Conservation (phyloP, 1,140 invertebrate genomes). For the Danaus melanippus region DNA sequence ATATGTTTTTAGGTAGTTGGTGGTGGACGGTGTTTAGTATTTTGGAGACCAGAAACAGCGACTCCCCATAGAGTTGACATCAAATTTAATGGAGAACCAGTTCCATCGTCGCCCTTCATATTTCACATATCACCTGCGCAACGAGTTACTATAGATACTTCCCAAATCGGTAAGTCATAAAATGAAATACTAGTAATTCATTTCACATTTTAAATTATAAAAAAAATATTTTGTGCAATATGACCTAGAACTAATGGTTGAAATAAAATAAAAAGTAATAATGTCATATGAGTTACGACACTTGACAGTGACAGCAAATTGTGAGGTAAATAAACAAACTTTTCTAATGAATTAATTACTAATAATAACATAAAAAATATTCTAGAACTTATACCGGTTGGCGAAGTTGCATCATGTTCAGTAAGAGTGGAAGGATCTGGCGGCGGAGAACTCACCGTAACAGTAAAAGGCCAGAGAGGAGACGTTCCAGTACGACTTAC, state of each 20-base stretch:
- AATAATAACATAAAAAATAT: slow-evolving; percentile 7
- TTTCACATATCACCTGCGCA: slow-evolving; percentile 62
- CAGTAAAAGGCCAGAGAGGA: slow-evolving; percentile 84
- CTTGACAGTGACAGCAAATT: slow-evolving; percentile 7
- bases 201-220: slow-evolving; percentile 1
- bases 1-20: slow-evolving; percentile 77
- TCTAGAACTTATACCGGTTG: slow-evolving; percentile 90
- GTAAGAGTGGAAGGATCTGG: slow-evolving; percentile 90
- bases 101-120: slow-evolving; percentile 90
- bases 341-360: too few relatives aligned
- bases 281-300: too few relatives aligned
- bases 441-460: slow-evolving; percentile 89
- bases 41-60: slow-evolving; percentile 93
- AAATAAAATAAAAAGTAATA: too few relatives aligned
- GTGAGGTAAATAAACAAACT: too few relatives aligned
- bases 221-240: too few relatives aligned
- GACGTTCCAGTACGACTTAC: slow-evolving; percentile 92
- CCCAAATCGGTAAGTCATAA: slow-evolving; percentile 50
- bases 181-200: too few relatives aligned
- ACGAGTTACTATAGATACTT: slow-evolving; percentile 59
- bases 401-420: slow-evolving; percentile 89
- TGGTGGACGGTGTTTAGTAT: slow-evolving; percentile 93
- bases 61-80: slow-evolving; percentile 97
- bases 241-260: too few relatives aligned
- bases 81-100: slow-evolving; percentile 97